Base-by-base conservation (phyloP, 2,888 invertebrate species). In the Diadegma fenestrale region DNA sequence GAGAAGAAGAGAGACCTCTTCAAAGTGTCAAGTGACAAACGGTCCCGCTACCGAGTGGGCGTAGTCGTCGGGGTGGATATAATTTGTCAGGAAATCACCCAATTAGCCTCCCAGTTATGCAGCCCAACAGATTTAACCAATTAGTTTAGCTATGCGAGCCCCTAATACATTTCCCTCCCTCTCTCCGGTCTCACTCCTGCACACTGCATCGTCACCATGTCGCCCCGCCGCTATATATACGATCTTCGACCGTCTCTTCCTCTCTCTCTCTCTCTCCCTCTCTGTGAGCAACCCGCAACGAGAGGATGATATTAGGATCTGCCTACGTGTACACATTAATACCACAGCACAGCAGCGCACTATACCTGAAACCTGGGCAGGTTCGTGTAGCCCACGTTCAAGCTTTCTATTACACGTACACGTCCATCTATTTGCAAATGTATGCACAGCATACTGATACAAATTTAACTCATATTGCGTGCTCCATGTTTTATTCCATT, bases 61-160 rank as follows among this genome's bases (percentile, higher is more conserved):
- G 92, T 92, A 91, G 89, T 92, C 90, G 92, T 92, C 92, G 91
- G 91, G 92, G 91, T 92, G 91, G 93, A 93, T 93, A 93, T 94
- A 94, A 94, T 94, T 93, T 94, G 93, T 94, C 93, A 94, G 93
- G 92, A 93, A 93, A 94, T 94, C 93, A 94, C 93, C 94, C 93
- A 93, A 94, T 94, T 94, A 94, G 94, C 93, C 94, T 93, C 90
- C 92, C 92, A 92, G 93, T 93, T 94, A 94, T 94, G 94, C 92
- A 93, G 92, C 92, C 93, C 93, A 92, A 93, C 94, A 93, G 93
- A 94, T 93, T 93, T 93, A 94, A 93, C 94, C 93, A 94, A 94
- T 94, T 93, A 93, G 93, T 93, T 93, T 92, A 92, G 93, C 92
- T 93, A 94, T 93, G 93, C 92, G 93, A 93, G 93, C 91, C 92